Percentiles rank a stretch among this genome's conserved stretches.
Evolutionary conservation across 2,888 invertebrate species (phyloP).

Genomic region (Leptinotarsa tumamoca): DNA sequence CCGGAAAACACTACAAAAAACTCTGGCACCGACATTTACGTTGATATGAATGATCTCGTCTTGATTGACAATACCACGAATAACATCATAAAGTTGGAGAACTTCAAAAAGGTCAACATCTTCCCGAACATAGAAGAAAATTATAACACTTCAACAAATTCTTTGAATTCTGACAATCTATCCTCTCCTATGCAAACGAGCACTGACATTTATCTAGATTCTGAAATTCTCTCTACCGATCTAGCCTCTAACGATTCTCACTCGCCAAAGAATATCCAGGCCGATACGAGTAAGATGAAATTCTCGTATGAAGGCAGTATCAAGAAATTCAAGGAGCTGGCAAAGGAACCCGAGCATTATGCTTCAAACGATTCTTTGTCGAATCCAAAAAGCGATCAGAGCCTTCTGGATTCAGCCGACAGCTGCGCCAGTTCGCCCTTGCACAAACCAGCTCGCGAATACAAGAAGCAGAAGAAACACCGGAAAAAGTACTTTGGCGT

Average conservation of each 20-base stretch:
- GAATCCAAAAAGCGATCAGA: conserved; percentile 65
- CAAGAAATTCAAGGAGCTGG: conserved; percentile 22
- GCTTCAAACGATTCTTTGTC: conserved; percentile 63
- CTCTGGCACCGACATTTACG: conserved; percentile 41
- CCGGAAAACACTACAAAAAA: conserved; percentile 43
- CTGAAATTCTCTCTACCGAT: conserved; percentile 65
- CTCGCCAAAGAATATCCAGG: conserved; percentile 63
- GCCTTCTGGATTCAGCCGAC: conserved; percentile 63
- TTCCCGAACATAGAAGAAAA: conserved; percentile 57
- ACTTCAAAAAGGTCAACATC: conserved; percentile 57
- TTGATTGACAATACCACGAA: conserved; percentile 58
- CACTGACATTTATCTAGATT: conserved; percentile 66
- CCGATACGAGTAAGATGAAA: conserved; percentile 41
- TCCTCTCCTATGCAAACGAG: conserved; percentile 69
- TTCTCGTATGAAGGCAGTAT: conserved; percentile 46
- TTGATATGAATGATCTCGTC: conserved; percentile 55
- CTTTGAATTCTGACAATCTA: conserved; percentile 66
- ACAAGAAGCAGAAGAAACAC: conserved; percentile 64
- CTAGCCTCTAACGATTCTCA: conserved; percentile 66
- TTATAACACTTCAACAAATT: conserved; percentile 65
- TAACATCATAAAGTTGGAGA: conserved; percentile 58
- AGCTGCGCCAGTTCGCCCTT: conserved; percentile 70
- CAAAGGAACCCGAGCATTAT: conserved; percentile 43
- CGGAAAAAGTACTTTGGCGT: conserved; percentile 70
- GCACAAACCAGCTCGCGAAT: conserved; percentile 67